phyloP scores from a whole-genome alignment of 2,797 vertebrate genomes.

The Poeciliopsis infans region DNA sequence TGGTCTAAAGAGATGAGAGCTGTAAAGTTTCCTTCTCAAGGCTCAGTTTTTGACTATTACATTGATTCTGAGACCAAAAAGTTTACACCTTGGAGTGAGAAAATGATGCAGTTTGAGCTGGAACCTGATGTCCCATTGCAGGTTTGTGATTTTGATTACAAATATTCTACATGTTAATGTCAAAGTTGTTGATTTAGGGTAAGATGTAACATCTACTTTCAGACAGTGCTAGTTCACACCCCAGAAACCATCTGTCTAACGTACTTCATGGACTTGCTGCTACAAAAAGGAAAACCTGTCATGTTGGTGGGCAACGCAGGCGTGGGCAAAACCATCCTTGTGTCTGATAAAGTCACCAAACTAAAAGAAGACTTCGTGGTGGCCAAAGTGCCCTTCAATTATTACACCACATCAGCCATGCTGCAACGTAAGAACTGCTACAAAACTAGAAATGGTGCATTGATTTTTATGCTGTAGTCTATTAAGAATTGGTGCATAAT shows the following conservation, averaged over 20 bases:
- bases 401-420: constrained; percentile 77
- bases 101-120: constrained; percentile 77
- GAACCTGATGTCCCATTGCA: constrained; percentile 80
- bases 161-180: background rate
- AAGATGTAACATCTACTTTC: constrained; percentile 33
- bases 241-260: constrained; percentile 78
- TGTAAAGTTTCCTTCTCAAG: constrained; percentile 85
- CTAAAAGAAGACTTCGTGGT: constrained; percentile 76
- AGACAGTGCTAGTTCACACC: constrained; percentile 77
- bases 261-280: constrained; percentile 80
- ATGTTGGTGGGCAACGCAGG: constrained; percentile 82
- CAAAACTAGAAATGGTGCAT: background rate
- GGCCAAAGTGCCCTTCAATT: constrained; percentile 80
- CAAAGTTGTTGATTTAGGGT: background rate
- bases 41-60: constrained; percentile 90
- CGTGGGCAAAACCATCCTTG: constrained; percentile 79
- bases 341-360: constrained; percentile 76
- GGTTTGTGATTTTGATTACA: constrained; percentile 45
- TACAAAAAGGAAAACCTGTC: constrained; percentile 76
- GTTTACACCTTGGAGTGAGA: constrained; percentile 83
- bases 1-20: constrained; percentile 87
- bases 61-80: constrained; percentile 84
- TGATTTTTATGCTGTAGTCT: background rate
- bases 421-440: constrained; percentile 69
- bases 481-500: background rate